phyloP scores from a whole-genome alignment of 2,888 invertebrate species.

The Sympetrum striolatum region DNA sequence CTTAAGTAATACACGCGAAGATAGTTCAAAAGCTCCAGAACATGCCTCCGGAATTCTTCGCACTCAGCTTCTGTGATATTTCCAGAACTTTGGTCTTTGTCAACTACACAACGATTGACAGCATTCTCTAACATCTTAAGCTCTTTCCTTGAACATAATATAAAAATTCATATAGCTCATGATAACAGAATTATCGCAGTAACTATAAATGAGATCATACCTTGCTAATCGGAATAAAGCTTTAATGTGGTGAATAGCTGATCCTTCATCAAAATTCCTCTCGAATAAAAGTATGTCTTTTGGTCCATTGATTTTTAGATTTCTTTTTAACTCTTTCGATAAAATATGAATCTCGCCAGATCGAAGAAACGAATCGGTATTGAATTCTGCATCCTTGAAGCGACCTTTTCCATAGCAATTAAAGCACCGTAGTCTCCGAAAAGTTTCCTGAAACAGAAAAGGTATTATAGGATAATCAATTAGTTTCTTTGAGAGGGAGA shows the following conservation, averaged over 20 bases:
- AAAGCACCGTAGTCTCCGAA: not conserved
- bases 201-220: not conserved
- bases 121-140: not conserved
- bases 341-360: not conserved
- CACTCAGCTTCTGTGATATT: not conserved
- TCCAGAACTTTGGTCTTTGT: not conserved
- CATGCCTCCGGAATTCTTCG: not conserved
- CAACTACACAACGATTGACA: not conserved
- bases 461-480: no score
- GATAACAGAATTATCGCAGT: not conserved
- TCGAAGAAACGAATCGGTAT: not conserved
- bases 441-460: not conserved
- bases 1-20: not conserved
- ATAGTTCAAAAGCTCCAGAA: not conserved
- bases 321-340: not conserved
- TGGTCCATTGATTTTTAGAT: not conserved
- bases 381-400: not conserved
- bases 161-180: not conserved
- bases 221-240: not conserved
- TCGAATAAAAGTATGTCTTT: not conserved
- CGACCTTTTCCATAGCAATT: not conserved
- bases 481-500: no score
- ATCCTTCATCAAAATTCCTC: not conserved
- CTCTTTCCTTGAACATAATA: not conserved
- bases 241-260: not conserved